Conservation (phyloP, 2,888 invertebrate species). For the Mesorhabditis belari region DNA sequence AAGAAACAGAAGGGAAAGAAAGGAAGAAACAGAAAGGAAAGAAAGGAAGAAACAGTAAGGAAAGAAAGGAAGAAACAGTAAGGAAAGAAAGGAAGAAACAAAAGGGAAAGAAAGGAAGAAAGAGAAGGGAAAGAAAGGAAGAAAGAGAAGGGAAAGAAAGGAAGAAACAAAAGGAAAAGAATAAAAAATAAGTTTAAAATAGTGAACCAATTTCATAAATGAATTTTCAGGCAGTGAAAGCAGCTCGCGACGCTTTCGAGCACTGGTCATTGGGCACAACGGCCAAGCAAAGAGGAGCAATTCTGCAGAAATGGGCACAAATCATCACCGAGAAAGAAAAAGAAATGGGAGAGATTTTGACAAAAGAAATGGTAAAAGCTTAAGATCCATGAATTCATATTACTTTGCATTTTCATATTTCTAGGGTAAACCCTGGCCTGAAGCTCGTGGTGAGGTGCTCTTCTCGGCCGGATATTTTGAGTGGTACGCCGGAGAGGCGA, state of each 20-base stretch:
- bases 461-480: constrained; percentile 90
- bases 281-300: constrained; percentile 45
- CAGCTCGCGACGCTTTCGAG: constrained; percentile 36
- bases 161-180: no score
- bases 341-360: constrained; percentile 40
- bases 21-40: no score
- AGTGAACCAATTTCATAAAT: no score
- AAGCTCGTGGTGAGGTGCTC: constrained; percentile 76
- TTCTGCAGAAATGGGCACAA: constrained; percentile 29
- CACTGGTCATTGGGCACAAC: constrained; percentile 43
- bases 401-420: neutral
- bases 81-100: no score
- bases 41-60: no score
- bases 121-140: no score
- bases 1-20: no score
- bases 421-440: constrained; percentile 78
- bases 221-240: constrained; percentile 37
- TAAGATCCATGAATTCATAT: no score
- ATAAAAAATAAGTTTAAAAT: neutral
- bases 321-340: constrained; percentile 20
- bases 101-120: no score
- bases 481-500: constrained; percentile 89
- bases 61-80: no score
- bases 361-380: constrained; percentile 41
- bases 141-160: neutral